Percentiles rank a stretch among this genome's conserved stretches.
phyloP scores from a whole-genome alignment of 2,888 invertebrate species.

The Eristalinus sepulchralis region DNA sequence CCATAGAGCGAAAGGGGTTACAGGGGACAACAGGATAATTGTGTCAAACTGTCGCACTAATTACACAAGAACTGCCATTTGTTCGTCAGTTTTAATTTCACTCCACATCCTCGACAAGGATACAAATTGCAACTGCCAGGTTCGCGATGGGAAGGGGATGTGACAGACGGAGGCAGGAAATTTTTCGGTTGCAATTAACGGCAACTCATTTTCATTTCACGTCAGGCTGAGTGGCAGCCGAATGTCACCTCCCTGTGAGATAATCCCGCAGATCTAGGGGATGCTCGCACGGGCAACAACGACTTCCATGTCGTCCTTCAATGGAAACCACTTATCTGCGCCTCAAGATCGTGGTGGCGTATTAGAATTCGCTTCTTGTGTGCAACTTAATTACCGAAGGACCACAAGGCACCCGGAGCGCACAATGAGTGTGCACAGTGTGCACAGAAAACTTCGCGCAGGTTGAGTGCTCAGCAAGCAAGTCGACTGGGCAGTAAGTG shows the following conservation, averaged over 20 bases:
- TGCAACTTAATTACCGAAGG: constrained; percentile 23
- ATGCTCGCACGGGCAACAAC: background rate
- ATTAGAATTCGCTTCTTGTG: constrained; percentile 16
- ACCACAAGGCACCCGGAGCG: background rate
- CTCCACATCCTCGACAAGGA: constrained; percentile 17
- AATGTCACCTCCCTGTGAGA: background rate
- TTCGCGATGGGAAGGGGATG: background rate
- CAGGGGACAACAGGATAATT: constrained; percentile 42
- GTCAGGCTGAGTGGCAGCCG: constrained; percentile 1
- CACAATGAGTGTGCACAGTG: background rate
- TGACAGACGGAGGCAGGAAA: constrained; percentile 7
- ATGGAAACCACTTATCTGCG: constrained; percentile 3
- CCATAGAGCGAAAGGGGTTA: background rate
- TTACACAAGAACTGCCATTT: constrained; percentile 52
- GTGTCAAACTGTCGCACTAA: constrained; percentile 69
- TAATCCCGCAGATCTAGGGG: background rate
- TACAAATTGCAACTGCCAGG: constrained; percentile 17
- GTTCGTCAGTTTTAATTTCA: constrained; percentile 66
- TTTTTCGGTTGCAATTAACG: constrained; percentile 60
- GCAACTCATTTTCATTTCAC: constrained; percentile 35
- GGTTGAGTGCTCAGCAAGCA: constrained; percentile 8
- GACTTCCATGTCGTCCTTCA: background rate
- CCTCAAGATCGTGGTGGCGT: background rate
- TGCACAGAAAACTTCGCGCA: background rate
- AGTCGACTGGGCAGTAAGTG: constrained; percentile 1